phyloP scores from a whole-genome alignment of 1,140 invertebrate genomes.

The Portunus trituberculatus region DNA sequence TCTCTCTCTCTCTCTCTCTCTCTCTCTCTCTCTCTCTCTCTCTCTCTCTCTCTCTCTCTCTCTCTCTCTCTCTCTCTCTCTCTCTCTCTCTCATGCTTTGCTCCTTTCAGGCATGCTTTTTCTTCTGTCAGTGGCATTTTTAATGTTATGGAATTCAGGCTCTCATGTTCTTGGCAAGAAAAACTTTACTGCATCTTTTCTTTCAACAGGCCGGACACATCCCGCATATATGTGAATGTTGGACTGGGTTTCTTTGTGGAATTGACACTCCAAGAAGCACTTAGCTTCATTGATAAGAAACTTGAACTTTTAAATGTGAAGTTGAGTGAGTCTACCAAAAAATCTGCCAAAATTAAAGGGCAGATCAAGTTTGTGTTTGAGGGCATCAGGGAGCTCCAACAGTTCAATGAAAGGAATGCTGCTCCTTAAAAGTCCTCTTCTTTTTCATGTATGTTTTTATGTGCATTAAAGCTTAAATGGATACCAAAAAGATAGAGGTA shows the following conservation, averaged over 20 bases:
- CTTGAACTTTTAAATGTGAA: slow-evolving; percentile 57
- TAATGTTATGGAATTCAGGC: neutral
- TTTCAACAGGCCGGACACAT: slow-evolving; percentile 58
- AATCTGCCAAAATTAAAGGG: slow-evolving; percentile 64
- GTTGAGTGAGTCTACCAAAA: slow-evolving; percentile 56
- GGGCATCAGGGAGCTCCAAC: slow-evolving; percentile 52
- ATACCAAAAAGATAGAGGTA: neutral
- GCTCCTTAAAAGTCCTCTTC: neutral
- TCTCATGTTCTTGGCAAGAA: neutral
- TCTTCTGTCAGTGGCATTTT: neutral
- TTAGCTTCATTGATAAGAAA: slow-evolving; percentile 63
- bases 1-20: slow-evolving; percentile 5
- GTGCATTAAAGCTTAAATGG: neutral
- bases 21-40: neutral
- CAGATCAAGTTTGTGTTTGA: slow-evolving; percentile 66
- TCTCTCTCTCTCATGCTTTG: neutral
- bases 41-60: slow-evolving; percentile 14
- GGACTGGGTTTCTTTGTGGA: slow-evolving; percentile 62
- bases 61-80: slow-evolving; percentile 5
- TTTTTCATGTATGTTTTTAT: neutral
- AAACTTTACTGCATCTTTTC: neutral
- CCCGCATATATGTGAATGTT: slow-evolving; percentile 65
- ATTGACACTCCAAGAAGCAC: slow-evolving; percentile 59
- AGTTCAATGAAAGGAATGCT: neutral
- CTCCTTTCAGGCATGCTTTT: neutral